These are phyloP conservation scores for Drosophila gunungcola DNA, from an alignment of 1,140 invertebrate genomes.

Conservation along the genomic window DNA sequence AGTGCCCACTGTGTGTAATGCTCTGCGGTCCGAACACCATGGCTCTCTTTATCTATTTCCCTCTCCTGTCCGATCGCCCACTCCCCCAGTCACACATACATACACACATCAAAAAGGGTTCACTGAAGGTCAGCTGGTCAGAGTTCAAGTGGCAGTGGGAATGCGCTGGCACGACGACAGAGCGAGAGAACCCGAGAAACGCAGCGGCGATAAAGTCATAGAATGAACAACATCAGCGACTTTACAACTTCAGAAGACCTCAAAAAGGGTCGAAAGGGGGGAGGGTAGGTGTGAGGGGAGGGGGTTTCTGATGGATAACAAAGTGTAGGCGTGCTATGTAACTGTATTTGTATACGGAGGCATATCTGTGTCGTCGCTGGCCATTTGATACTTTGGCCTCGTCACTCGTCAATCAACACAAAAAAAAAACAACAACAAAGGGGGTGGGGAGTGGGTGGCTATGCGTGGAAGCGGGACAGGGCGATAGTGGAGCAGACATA, in stretches of 20 bases:
- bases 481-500: slow-evolving; percentile 20
- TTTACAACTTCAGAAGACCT: slow-evolving; percentile 47
- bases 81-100: slow-evolving; percentile 17
- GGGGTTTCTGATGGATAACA: slow-evolving; percentile 35
- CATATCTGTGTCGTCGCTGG: slow-evolving; percentile 68
- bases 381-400: slow-evolving; percentile 81
- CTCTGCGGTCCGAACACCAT: slow-evolving; percentile 1
- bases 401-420: slow-evolving; percentile 55
- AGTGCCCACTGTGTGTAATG: slow-evolving; percentile 23
- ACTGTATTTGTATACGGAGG: slow-evolving; percentile 54
- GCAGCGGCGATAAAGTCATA: slow-evolving; percentile 42
- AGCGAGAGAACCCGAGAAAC: slow-evolving; percentile 6
- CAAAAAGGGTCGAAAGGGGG: slow-evolving; percentile 3
- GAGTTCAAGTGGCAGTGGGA: slow-evolving; percentile 73
- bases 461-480: not conserved
- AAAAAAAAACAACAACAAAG: not conserved
- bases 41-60: slow-evolving; percentile 8
- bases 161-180: slow-evolving; percentile 31
- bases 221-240: slow-evolving; percentile 16
- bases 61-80: slow-evolving; percentile 17
- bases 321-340: slow-evolving; percentile 37
- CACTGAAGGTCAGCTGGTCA: slow-evolving; percentile 83
- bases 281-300: not conserved
- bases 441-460: not conserved
- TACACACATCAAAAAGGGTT: slow-evolving; percentile 58